phyloP scores from a whole-genome alignment of 2,888 invertebrate species.

The Amphiduros pacificus region DNA sequence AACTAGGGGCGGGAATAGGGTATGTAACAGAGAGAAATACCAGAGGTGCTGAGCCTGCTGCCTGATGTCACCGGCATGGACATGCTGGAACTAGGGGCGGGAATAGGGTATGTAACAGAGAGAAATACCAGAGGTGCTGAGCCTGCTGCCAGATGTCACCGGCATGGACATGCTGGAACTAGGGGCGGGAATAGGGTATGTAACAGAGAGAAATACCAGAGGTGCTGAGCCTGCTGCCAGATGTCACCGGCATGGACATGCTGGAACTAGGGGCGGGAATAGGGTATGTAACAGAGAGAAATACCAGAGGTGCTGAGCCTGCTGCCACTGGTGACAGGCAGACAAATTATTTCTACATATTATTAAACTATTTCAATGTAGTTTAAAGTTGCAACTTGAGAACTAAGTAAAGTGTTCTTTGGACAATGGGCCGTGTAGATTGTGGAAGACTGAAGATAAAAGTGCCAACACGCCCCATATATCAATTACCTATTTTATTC shows the following conservation, averaged over 20 bases:
- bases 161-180: constrained; percentile 62
- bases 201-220: constrained; percentile 60
- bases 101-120: constrained; percentile 63
- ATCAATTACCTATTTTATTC: too few relatives aligned
- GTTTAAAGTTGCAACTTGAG: too few relatives aligned
- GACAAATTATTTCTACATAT: too few relatives aligned
- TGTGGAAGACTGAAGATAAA: too few relatives aligned
- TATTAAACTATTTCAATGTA: too few relatives aligned
- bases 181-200: constrained; percentile 63
- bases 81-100: constrained; percentile 64
- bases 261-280: constrained; percentile 66
- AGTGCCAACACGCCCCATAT: too few relatives aligned
- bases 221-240: constrained; percentile 62
- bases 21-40: constrained; percentile 57
- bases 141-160: constrained; percentile 59
- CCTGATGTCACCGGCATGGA: constrained; percentile 59
- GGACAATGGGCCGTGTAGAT: too few relatives aligned
- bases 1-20: constrained; percentile 66
- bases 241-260: constrained; percentile 57
- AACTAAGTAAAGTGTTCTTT: too few relatives aligned
- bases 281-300: constrained; percentile 60
- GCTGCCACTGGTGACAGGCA: constrained; percentile 59
- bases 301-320: constrained; percentile 61
- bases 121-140: constrained; percentile 62
- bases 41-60: constrained; percentile 62